Evolutionary conservation across 2,113 vertebrate genomes (phyloP), one percentile per base, ranked within the genome.

Genomic region (Polypterus bichir): DNA sequence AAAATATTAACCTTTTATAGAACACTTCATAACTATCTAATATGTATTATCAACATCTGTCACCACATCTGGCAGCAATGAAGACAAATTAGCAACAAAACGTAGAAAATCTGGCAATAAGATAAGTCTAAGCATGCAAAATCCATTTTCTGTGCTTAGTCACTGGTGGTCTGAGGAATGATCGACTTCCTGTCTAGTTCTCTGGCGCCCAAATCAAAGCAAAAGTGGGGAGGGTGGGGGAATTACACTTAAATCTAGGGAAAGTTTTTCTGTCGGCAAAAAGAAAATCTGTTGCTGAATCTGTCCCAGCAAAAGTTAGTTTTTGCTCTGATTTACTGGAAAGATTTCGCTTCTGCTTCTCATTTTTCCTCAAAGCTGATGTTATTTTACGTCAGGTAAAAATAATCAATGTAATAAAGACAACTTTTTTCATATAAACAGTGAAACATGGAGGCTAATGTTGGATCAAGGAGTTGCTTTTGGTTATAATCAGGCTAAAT

Each of bases 11-110:
- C 62, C 3, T 68, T 74, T 63, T 65, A 71, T 58, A 5, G 47
- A 69, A 74, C 65, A 10, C 71, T 75, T 71, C 46, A 48, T 48
- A 73, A 75, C 72, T 68, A 69, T 80, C 73, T 70, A 68, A 77
- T 77, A 58, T 45, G 56, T 44, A 77, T 48, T 77, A 82, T 74
- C 69, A 69, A 72, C 72, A 75, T 82, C 80, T 85, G 79, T 79
- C 72, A 67, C 74, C 79, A 82, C 90, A 89, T 90, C 83, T 91
- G 91, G 83, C 73, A 89, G 70, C 76, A 81, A 84, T 87, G 71
- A 83, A 79, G 74, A 74, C 77, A 88, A 89, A 89, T 87, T 84
- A 87, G 76, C 74, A 73, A 79, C 72, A 78, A 74, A 77, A 85
- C 73, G 75, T 74, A 55, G 70, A 83, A 84, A 83, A 83, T 83